Evolutionary conservation across 2,113 vertebrate species (phyloP).

Genomic region (Sprattus sprattus): DNA sequence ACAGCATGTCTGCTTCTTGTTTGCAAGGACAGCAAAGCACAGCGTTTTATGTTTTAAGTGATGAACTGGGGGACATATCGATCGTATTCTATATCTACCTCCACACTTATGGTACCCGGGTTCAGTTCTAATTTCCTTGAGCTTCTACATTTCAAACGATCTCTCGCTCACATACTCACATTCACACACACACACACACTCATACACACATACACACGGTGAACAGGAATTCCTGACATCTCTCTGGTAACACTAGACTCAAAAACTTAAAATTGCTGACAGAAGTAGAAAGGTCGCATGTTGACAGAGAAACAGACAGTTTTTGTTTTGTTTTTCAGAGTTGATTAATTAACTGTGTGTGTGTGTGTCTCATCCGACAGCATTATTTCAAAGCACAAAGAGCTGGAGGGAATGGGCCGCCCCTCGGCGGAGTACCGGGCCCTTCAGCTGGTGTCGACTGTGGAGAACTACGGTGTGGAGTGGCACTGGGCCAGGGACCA

Average conservation of each 20-base stretch:
- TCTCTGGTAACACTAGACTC: neutral
- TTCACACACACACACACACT: neutral
- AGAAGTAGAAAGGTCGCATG: neutral
- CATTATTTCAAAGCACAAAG: constrained; percentile 78
- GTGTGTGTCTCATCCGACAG: constrained; percentile 51
- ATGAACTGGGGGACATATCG: no score
- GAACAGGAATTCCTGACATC: neutral
- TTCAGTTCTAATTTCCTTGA: neutral
- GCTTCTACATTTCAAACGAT: constrained; percentile 50
- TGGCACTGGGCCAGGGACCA: constrained; percentile 80
- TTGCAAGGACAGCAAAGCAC: neutral
- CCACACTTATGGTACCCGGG: neutral
- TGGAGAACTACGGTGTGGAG: constrained; percentile 82
- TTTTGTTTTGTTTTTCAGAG: neutral
- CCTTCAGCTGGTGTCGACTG: constrained; percentile 74
- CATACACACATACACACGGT: neutral
- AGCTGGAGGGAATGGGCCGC: constrained; percentile 76
- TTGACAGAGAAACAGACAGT: neutral
- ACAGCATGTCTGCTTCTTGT: neutral
- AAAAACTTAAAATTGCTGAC: neutral
- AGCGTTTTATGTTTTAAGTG: neutral
- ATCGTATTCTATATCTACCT: neutral
- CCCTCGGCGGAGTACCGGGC: constrained; percentile 80
- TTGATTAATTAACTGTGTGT: neutral
- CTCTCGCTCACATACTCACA: constrained; percentile 59